A percentile compares a stretch with the other conserved stretches of the same genome.
Conservation (phyloP, 2,888 invertebrate species). For the Cephus spinipes region DNA sequence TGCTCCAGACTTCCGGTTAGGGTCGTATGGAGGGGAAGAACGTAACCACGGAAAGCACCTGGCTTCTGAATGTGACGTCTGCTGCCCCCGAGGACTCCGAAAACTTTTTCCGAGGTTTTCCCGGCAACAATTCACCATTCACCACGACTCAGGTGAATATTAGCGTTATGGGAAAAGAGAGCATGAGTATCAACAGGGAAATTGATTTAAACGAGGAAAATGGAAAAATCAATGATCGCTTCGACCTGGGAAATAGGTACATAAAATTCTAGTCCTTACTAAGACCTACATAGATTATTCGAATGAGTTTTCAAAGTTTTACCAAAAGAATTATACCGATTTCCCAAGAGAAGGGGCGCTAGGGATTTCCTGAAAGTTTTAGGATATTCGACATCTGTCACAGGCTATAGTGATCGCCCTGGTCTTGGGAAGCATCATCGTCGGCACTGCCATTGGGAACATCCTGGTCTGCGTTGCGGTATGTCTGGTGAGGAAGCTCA, state of each 20-base stretch:
- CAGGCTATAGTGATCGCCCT: conserved; percentile 78
- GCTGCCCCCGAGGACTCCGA: conserved; percentile 46
- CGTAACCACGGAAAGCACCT: conserved; percentile 60
- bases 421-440: conserved; percentile 79
- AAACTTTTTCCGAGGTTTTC: conserved; percentile 56
- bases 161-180: neutral
- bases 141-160: conserved; percentile 60
- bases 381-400: conserved; percentile 22
- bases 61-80: conserved; percentile 62
- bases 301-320: neutral
- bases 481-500: conserved; percentile 90
- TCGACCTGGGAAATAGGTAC: neutral
- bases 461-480: conserved; percentile 95
- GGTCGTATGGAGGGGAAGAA: conserved; percentile 66
- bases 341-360: neutral
- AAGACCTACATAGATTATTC: neutral
- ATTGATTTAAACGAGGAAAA: neutral
- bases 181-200: neutral
- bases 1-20: conserved; percentile 63
- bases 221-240: conserved; percentile 5
- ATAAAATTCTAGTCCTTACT: neutral
- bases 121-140: conserved; percentile 65
- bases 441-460: conserved; percentile 89
- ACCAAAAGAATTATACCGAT: neutral
- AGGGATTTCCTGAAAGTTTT: neutral